Conservation (phyloP, 2,113 vertebrate species). For the Campylorhamphus procurvoides region DNA sequence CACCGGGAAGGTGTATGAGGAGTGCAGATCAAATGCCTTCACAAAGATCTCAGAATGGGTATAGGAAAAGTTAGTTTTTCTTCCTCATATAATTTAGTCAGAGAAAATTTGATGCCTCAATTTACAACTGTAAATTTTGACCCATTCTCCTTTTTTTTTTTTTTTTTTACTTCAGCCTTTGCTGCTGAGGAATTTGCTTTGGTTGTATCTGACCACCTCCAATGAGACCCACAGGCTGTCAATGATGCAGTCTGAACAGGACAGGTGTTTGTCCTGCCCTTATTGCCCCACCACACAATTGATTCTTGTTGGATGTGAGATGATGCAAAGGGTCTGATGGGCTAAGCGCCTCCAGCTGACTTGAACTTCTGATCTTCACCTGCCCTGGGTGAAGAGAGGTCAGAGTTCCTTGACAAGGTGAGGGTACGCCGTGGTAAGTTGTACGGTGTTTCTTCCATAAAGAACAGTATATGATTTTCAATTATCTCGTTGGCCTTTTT, state of each 20-base stretch:
- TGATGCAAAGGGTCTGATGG: background rate
- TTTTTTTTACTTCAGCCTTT: background rate
- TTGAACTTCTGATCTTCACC: background rate
- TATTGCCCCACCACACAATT: rapidly evolving
- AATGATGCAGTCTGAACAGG: rapidly evolving
- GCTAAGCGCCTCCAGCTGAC: background rate
- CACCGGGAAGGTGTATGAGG: background rate
- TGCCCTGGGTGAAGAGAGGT: background rate
- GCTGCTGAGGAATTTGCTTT: background rate
- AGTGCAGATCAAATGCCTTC: background rate
- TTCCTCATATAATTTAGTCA: background rate
- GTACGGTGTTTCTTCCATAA: background rate
- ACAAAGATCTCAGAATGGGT: background rate
- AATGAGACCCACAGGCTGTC: rapidly evolving
- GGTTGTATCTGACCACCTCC: rapidly evolving
- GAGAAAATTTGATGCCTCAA: background rate
- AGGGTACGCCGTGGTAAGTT: background rate
- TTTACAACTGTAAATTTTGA: background rate
- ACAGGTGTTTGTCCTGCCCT: rapidly evolving
- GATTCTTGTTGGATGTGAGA: background rate
- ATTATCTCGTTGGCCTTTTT: background rate
- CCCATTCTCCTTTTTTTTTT: background rate
- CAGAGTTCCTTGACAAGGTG: background rate
- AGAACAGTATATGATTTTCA: background rate
- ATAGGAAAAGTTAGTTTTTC: constrained; percentile 6